phyloP scores from a whole-genome alignment of 2,888 invertebrate species.

The Tromatobia lineatoria region DNA sequence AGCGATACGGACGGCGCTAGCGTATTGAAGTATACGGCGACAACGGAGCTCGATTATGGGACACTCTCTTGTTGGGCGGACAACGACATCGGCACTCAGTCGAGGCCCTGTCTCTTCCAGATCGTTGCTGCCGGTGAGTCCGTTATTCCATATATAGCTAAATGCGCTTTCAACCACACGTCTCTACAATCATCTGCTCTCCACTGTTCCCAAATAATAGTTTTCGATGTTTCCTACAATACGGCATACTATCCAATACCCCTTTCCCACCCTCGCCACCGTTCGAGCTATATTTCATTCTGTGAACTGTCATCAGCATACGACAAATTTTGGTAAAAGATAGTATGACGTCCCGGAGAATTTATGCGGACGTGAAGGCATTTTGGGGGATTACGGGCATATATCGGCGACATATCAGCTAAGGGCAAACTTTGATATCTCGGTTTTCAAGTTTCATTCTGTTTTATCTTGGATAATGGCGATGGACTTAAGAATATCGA shows the following conservation, averaged over 20 bases:
- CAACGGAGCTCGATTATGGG: constrained; percentile 93
- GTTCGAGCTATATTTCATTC: background rate
- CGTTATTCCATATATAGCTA: constrained; percentile 23
- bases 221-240: constrained; percentile 19
- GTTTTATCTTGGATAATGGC: too few species aligned
- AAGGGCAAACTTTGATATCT: too few species aligned
- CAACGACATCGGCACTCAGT: constrained; percentile 94
- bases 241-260: background rate
- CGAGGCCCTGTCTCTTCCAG: constrained; percentile 94
- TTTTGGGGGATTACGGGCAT: too few species aligned
- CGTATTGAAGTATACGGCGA: constrained; percentile 87
- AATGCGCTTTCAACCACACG: constrained; percentile 19
- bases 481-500: too few species aligned
- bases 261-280: background rate
- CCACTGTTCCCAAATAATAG: constrained; percentile 12
- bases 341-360: too few species aligned
- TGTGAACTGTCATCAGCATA: background rate
- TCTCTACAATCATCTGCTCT: background rate
- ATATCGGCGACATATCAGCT: too few species aligned
- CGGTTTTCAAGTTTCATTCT: too few species aligned
- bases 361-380: too few species aligned
- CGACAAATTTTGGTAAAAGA: background rate
- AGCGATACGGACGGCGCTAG: constrained; percentile 90
- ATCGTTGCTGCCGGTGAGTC: constrained; percentile 94
- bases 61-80: constrained; percentile 95